Percentiles rank a stretch among this genome's conserved stretches.
Conservation (phyloP, 1,140 invertebrate genomes). For the Achatina immaculata region DNA sequence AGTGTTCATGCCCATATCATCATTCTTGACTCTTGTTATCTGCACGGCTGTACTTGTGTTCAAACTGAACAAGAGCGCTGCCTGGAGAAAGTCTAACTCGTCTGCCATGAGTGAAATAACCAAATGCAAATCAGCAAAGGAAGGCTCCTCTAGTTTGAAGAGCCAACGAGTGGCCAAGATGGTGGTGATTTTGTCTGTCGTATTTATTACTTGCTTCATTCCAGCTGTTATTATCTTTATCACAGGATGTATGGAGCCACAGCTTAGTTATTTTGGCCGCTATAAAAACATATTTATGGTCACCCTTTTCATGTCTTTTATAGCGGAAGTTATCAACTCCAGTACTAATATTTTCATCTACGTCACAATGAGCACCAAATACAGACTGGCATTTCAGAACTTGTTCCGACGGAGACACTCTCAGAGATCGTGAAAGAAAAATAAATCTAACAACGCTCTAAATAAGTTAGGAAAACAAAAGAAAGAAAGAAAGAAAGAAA, state of each 20-base stretch:
- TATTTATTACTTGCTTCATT: background rate
- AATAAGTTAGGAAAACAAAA: no score
- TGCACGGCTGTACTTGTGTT: background rate
- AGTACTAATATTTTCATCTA: slow-evolving; percentile 9
- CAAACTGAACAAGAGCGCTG: background rate
- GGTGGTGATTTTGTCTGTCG: background rate
- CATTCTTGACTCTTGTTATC: background rate
- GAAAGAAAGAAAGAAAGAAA: no score
- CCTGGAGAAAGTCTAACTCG: background rate
- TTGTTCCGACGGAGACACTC: background rate
- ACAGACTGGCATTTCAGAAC: background rate
- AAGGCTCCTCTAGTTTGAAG: background rate
- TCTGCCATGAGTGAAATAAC: background rate
- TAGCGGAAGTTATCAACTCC: background rate
- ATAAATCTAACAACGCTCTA: no score
- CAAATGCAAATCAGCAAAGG: background rate
- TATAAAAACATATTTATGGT: slow-evolving; percentile 7
- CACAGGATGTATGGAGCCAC: background rate
- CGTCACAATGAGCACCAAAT: slow-evolving; percentile 3
- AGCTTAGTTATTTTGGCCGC: background rate
- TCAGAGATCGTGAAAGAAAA: no score
- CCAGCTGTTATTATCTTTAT: background rate
- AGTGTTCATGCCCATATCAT: background rate
- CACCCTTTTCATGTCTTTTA: background rate
- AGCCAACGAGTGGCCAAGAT: background rate